Evolutionary conservation across 2,888 invertebrate species (phyloP), one percentile per base, ranked within the genome.

Genomic region (Eristalinus aeneus): DNA sequence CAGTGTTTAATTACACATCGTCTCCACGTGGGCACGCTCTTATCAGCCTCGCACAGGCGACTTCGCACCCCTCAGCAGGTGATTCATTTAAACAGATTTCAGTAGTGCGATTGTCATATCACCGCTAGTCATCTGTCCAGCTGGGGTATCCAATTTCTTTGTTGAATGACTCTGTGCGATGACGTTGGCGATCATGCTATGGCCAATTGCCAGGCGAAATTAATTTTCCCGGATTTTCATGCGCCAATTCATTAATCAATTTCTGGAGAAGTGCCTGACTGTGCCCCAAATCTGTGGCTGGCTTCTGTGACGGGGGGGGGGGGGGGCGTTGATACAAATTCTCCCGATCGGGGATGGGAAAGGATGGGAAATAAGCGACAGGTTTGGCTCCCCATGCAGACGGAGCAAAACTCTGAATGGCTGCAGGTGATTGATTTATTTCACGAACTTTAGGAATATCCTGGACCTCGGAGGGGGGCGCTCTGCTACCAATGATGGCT

Each of bases 181-280:
- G 27, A 27, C 27, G 74, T 54, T 53, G 72, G 46, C 63, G 36
- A 22, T 32, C 63, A 77, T 54, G 63, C 63, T 9, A 39, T 77
- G 76, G 76, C 69, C 61, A 69, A 69, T 77, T 69, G 76, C 69
- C 76, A 77, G 71, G 71, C 56, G 39, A 64, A 69, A 63, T 77
- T 64, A 69, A 60, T 68, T 76, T 54, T 63, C 20, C 61, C 60
- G 2, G 27, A 76, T 68, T 76, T 69, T 76, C 76, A 68, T 76
- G 76, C 53, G 53, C 68, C 76, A 76, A 76, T 76, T 76, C 77
- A 71, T 77, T 77, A 71, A 71, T 71, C 77, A 77, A 64, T 71
- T 71, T 71, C 58, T 46, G 69, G 32, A 56, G 54, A 39, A 69
- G 69, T 56, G 61, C 1, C 76, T 67, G 46, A 2, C 31, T 31